Evolutionary conservation across 2,797 vertebrate genomes (phyloP), one percentile per base, ranked within the genome.

Genomic region (Channallabes apus): DNA sequence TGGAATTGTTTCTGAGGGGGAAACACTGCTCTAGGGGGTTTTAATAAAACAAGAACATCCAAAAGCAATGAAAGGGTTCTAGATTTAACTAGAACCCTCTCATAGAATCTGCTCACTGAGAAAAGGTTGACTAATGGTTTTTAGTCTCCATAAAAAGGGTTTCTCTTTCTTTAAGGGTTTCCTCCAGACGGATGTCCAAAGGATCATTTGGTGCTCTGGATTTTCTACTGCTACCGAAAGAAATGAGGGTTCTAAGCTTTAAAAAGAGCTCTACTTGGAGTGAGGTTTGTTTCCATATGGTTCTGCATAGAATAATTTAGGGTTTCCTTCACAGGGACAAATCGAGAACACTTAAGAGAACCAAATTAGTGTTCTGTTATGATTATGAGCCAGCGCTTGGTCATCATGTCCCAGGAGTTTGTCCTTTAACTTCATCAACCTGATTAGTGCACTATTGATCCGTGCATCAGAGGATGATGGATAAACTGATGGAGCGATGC

Each of bases 391-490:
- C 76, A 67, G 75, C 75, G 67, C 51, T 77, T 27, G 17, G 3
- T 22, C 59, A 64, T 83, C 85, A 35, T 59, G 41, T 46, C 41
- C 46, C n/a, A 11, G 46, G 65, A 68, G 46, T 58, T 56, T 78
- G 54, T 71, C 73, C 65, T 54, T 61, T 82, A 80, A 71, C 83
- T 85, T 83, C 67, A 69, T 87, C 41, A 64, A 27, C 81, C 58
- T 54, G 69, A 87, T 89, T 85, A 73, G 84, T 82, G 73, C 61
- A 35, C 29, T 82, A 82, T 56, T 67, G 67, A 83, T 73, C 82
- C 29, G 24, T 6, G 54, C 64, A 76, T 84, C 78, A 69, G 85
- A 82, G 41, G 67, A 65, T 82, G 80, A 87, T 77, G 79, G 64
- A 85, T 82, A 68, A 61, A 78, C 1, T 35, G 32, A 41, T 38